These are phyloP conservation scores for Nycticebus coucang DNA, from an alignment of 2,113 vertebrate genomes.

Conservation along the genomic window DNA sequence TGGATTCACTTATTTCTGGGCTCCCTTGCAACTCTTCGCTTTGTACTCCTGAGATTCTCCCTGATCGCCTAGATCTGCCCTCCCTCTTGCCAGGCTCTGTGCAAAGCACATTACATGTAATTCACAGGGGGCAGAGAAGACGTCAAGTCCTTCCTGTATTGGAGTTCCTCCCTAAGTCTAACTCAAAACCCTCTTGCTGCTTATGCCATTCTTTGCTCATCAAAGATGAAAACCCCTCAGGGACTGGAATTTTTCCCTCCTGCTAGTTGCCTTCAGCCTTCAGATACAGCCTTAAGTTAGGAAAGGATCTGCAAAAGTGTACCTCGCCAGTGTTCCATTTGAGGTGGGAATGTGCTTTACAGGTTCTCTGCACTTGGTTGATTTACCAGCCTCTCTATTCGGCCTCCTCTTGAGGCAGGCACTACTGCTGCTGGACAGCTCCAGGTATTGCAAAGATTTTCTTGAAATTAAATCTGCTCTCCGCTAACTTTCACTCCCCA, in stretches of 20 bases:
- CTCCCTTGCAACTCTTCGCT: background rate
- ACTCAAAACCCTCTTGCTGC: background rate
- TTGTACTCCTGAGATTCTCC: background rate
- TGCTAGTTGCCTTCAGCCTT: background rate
- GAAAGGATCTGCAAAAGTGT: background rate
- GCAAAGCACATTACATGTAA: background rate
- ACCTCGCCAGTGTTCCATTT: background rate
- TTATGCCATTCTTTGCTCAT: background rate
- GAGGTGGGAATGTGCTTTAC: background rate
- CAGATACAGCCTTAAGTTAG: background rate
- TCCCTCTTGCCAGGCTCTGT: background rate
- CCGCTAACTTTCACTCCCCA: background rate
- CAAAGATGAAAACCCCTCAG: background rate
- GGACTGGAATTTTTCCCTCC: background rate
- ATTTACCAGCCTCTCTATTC: background rate
- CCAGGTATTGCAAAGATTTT: background rate
- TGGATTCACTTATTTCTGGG: fast-evolving
- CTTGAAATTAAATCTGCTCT: background rate
- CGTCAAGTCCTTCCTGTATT: background rate
- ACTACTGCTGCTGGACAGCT: background rate
- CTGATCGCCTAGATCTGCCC: background rate
- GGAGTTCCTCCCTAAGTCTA: background rate
- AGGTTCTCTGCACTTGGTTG: background rate
- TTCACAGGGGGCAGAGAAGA: background rate
- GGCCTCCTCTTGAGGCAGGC: background rate